These are phyloP conservation scores for Mystacides longicornis DNA, from an alignment of 2,888 invertebrate species.

Conservation along the genomic window DNA sequence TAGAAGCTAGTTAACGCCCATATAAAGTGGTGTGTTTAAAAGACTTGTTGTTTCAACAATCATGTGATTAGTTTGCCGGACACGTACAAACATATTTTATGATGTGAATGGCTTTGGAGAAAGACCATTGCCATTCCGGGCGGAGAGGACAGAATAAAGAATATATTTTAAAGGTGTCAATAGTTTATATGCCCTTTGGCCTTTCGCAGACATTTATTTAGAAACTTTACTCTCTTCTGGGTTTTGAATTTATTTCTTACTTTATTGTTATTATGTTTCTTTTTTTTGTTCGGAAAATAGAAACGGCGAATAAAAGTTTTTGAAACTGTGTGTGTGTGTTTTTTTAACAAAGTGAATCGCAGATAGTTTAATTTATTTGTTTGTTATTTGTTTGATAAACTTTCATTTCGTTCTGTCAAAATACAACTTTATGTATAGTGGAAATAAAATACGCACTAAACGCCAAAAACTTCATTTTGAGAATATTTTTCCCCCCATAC, in stretches of 20 bases:
- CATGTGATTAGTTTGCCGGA: neutral
- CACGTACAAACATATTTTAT: neutral
- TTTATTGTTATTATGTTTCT: conserved; percentile 1
- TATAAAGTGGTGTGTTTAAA: neutral
- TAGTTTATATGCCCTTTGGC: conserved; percentile 1
- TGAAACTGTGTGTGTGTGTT: too few species aligned
- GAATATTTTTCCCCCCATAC: too few species aligned
- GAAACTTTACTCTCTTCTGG: neutral
- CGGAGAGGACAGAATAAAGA: neutral
- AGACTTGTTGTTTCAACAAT: neutral
- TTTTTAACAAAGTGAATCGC: too few species aligned
- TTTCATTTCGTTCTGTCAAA: too few species aligned
- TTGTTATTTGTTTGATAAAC: too few species aligned
- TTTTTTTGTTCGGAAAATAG: too few species aligned
- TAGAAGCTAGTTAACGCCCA: neutral
- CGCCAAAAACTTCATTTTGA: too few species aligned
- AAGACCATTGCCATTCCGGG: neutral
- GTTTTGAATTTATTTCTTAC: neutral
- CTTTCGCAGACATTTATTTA: neutral
- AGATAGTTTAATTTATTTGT: too few species aligned
- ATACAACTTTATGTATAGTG: too few species aligned
- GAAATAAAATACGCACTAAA: too few species aligned
- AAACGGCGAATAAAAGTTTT: too few species aligned
- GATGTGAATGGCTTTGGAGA: neutral
- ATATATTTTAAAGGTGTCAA: neutral